Base-by-base conservation (phyloP, 2,113 vertebrate species). In the Hippocampus guttulatus region DNA sequence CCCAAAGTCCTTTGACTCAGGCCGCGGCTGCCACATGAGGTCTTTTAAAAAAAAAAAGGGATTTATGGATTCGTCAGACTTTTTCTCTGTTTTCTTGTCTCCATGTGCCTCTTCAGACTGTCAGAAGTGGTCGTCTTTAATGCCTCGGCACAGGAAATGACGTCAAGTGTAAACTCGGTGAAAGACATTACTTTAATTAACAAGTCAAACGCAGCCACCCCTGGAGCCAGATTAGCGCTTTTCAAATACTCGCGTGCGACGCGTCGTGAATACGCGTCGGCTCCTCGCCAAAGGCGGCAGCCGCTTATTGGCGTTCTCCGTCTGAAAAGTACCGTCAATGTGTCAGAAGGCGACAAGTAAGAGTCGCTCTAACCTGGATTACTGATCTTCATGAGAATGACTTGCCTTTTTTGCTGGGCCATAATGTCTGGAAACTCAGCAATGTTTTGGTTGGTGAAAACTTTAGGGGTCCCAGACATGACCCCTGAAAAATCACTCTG, bases 241-340 rank as follows among this genome's bases (percentile, higher is more conserved):
- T 75, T 62, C 16, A 84, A 81, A 58, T 61, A 2, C 71, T 69
- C 63, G 49, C 18, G 25, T 1, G 51, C 9, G 52, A 23, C 15
- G 52, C 30, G 61, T 80, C 77, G 70, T 79, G 81, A 74, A 79
- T 80, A 80, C 72, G 74, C 76, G 78, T 67, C 76, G 81, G 43
- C 75, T 60, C 10, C 67, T 77, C 45, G 64, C 73, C 25, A 15
- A 60, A 16, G 57, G 15, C 30, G 51, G 3, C 20, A 2, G 16
- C 58, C 2, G 6, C 58, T 30, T 5, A 16, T 15, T 8, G 21
- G 8, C 20, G 21, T 9, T 9, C 20, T 54, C 21, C 8, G 8
- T n/a, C 52, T n/a, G 52, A 23, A 54, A 54, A 54, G 52, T 54
- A 20, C 21, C 9, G 9, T n/a, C 7, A 7, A 23, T 23, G 4